phyloP scores from a whole-genome alignment of 2,797 vertebrate species.

The Chelonia mydas region DNA sequence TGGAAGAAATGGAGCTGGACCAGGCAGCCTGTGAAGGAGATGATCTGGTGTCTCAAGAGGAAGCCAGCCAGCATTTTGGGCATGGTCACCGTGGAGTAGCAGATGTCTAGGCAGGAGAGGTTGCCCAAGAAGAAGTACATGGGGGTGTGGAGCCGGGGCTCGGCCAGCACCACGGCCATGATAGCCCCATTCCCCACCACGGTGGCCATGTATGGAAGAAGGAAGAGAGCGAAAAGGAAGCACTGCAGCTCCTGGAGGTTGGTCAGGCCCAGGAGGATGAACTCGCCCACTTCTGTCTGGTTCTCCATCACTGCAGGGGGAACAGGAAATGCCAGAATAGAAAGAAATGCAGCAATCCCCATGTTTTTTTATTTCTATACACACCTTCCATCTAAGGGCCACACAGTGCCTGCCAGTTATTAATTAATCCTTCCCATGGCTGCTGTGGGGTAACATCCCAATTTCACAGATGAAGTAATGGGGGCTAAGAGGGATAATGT shows the following conservation, averaged over 20 bases:
- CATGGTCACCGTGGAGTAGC: conserved; percentile 47
- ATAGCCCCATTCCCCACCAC: conserved; percentile 55
- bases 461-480: neutral
- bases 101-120: conserved; percentile 58
- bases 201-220: conserved; percentile 40
- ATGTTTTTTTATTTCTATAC: neutral
- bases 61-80: conserved; percentile 49
- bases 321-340: neutral
- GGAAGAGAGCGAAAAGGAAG: conserved; percentile 40
- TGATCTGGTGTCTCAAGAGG: neutral
- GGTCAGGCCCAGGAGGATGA: conserved; percentile 45
- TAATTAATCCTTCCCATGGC: neutral
- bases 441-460: neutral
- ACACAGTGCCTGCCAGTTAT: neutral
- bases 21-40: conserved; percentile 47
- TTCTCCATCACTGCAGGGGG: neutral
- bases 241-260: neutral
- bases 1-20: conserved; percentile 3
- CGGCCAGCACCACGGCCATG: conserved; percentile 9
- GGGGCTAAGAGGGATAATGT: neutral
- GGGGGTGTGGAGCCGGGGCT: conserved; percentile 36
- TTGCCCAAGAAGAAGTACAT: conserved; percentile 70
- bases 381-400: neutral
- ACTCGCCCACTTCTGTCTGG: conserved; percentile 2
- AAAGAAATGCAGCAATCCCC: neutral